A percentile compares a stretch with the other conserved stretches of the same genome.
Evolutionary conservation across 2,888 invertebrate species (phyloP).

Genomic region (Matsumyia berberina): DNA sequence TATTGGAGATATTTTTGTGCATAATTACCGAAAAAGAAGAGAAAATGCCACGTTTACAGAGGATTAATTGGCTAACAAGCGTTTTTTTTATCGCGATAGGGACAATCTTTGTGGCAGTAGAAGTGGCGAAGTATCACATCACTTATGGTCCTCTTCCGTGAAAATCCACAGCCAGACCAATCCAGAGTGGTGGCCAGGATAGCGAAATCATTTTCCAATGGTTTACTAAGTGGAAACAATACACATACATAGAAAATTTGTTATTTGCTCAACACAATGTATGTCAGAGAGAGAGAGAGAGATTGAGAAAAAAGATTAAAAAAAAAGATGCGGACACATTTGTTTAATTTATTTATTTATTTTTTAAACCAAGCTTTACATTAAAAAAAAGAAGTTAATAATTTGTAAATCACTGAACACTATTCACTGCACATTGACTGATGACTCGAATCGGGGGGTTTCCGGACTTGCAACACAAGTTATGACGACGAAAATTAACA

Average conservation of each 20-base stretch:
- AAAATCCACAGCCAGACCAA: constrained; percentile 44
- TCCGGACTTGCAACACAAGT: constrained; percentile 1
- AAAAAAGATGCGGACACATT: not conserved
- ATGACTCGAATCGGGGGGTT: constrained; percentile 5
- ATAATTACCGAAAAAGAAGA: constrained; percentile 53
- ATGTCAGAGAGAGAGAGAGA: constrained; percentile 23
- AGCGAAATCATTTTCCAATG: constrained; percentile 10
- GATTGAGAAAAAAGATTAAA: not conserved
- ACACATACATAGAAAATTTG: constrained; percentile 28
- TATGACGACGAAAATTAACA: too few species aligned
- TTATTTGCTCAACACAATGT: constrained; percentile 23
- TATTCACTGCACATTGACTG: constrained; percentile 39
- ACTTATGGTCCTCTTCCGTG: constrained; percentile 46
- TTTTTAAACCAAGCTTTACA: not conserved
- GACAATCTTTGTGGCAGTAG: constrained; percentile 34
- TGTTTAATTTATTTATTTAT: not conserved
- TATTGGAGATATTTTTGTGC: constrained; percentile 52
- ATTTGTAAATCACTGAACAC: constrained; percentile 33
- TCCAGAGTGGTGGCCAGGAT: constrained; percentile 40
- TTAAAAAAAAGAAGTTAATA: not conserved
- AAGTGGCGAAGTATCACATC: constrained; percentile 30
- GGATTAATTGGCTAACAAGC: constrained; percentile 15
- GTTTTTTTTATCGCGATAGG: constrained; percentile 7
- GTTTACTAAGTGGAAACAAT: constrained; percentile 45
- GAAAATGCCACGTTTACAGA: constrained; percentile 33